Conservation (phyloP, 37 sponge, comb jelly and placozoan species). For the Axinella damicornis region DNA sequence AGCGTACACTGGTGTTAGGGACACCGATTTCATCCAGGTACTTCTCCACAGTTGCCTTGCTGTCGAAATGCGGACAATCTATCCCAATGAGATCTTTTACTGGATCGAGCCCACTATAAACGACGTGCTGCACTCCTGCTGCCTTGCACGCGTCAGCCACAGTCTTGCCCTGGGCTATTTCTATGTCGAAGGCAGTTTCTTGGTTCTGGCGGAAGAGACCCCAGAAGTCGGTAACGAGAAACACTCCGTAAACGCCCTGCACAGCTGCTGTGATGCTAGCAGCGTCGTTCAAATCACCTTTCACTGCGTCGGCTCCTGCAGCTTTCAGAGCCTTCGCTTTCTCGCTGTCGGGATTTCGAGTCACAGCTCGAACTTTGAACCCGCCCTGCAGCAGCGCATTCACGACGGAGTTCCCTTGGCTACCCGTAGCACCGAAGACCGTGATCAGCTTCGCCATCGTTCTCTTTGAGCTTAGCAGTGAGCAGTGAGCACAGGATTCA, state of each 20-base stretch:
- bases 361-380: constrained; percentile 72
- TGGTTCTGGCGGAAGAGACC: constrained; percentile 1
- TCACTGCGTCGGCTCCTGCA: constrained; percentile 51
- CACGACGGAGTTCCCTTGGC: constrained; percentile 75
- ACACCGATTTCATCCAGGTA: constrained; percentile 64
- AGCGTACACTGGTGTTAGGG: constrained; percentile 62
- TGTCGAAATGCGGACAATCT: constrained; percentile 69
- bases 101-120: constrained; percentile 70
- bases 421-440: constrained; percentile 79
- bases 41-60: constrained; percentile 64
- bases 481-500: too few species aligned
- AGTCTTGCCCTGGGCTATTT: constrained; percentile 69
- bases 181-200: constrained; percentile 41
- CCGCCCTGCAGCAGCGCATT: constrained; percentile 31
- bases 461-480: too few species aligned
- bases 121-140: constrained; percentile 76
- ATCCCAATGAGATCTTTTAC: constrained; percentile 60
- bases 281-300: constrained; percentile 51
- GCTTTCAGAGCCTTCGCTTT: constrained; percentile 55
- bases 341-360: constrained; percentile 73
- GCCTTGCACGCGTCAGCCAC: constrained; percentile 60
- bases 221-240: constrained; percentile 80
- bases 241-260: constrained; percentile 65
- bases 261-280: constrained; percentile 36
- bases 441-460: constrained; percentile 52